Conservation (phyloP, 2,113 vertebrate genomes). For the Phainopepla nitens region DNA sequence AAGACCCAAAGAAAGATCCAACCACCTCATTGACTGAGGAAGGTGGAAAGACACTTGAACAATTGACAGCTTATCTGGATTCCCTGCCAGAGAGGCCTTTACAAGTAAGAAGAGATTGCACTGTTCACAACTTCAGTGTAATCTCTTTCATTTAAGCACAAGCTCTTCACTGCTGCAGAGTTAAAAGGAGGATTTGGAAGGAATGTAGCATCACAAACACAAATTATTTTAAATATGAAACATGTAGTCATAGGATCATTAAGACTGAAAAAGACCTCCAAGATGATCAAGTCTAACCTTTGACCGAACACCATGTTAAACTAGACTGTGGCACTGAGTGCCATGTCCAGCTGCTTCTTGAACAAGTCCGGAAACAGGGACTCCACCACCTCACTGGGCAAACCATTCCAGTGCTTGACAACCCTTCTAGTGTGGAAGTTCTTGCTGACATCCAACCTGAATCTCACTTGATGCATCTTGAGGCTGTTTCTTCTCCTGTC, state of each 20-base stretch:
- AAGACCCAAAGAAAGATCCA: background rate
- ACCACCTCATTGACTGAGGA: accelerated
- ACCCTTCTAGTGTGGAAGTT: background rate
- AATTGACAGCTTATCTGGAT: background rate
- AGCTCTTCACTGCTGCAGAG: background rate
- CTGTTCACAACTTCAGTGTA: background rate
- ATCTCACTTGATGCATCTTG: background rate
- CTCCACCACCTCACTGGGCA: background rate
- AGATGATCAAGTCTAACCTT: background rate
- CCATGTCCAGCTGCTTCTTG: background rate
- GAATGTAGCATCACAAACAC: background rate
- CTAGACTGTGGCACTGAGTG: no score
- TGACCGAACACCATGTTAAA: background rate
- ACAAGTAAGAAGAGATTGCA: background rate
- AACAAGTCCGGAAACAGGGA: background rate
- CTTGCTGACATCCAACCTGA: background rate
- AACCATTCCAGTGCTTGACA: background rate
- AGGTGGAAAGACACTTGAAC: background rate
- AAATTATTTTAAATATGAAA: background rate
- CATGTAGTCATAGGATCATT: background rate
- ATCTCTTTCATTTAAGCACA: background rate
- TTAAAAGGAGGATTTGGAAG: background rate
- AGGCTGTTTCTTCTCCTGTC: background rate
- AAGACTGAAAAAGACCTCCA: background rate
- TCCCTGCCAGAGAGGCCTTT: background rate